Conservation (phyloP, 2,113 vertebrate genomes). For the Rhynchomys soricoides region DNA sequence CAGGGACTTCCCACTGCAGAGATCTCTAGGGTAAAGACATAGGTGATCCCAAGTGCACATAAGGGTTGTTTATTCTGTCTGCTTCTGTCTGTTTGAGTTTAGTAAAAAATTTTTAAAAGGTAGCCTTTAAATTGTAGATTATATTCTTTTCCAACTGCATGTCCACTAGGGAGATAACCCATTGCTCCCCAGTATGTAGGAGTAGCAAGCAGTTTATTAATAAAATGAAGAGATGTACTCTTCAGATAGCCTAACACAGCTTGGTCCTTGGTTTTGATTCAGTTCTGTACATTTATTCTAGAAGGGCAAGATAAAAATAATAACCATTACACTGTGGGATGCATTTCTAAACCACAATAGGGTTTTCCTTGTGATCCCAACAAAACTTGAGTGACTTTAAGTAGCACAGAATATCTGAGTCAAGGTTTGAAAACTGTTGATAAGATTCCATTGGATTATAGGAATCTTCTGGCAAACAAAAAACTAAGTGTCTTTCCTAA, state of each 20-base stretch:
- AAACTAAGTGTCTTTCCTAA: neutral
- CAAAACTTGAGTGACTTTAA: constrained; percentile 10
- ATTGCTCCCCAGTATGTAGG: neutral
- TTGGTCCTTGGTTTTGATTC: neutral
- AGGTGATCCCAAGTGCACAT: neutral
- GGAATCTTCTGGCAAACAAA: neutral
- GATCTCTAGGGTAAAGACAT: neutral
- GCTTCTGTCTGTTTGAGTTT: neutral
- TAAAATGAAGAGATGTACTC: neutral
- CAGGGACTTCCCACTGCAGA: neutral
- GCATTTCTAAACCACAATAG: neutral
- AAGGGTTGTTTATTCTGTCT: neutral
- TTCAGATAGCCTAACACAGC: neutral
- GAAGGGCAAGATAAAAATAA: neutral
- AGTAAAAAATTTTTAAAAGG: neutral
- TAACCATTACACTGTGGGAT: neutral
- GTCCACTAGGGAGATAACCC: neutral
- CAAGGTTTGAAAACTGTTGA: neutral
- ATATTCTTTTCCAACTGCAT: neutral
- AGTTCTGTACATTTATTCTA: constrained; percentile 1
- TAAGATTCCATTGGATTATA: neutral
- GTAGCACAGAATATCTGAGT: neutral
- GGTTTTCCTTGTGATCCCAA: neutral
- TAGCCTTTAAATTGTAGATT: neutral
- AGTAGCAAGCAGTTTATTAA: neutral